Evolutionary conservation across 2,113 vertebrate genomes (phyloP), one percentile per base, ranked within the genome.

Genomic region (Periophthalmodon schlosseri): DNA sequence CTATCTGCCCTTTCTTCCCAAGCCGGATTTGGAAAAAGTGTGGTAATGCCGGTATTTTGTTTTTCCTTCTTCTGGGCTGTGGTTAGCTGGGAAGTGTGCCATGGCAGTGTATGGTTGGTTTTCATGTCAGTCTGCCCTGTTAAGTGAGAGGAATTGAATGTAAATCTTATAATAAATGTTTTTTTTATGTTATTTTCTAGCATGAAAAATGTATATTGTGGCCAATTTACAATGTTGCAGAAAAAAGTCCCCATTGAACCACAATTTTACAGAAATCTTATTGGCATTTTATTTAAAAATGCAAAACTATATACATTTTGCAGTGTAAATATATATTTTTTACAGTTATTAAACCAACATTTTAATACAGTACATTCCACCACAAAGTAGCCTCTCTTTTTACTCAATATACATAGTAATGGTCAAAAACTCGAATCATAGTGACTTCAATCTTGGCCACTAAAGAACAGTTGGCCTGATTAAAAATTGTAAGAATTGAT

Each of bases 1-100:
- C 61, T 72, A 33, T 63, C 52, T 68, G 69, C 63, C 63, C 60
- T 69, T 56, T 74, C 73, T 71, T 74, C 68, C 20, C 23, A 50
- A 69, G 61, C 72, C 57, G 34, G 67, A 80, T 87, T 80, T 88
- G 89, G 86, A 91, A 92, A 68, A 90, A 86, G 69, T 72, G 74
- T 74, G 56, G 86, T 88, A 87, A 91, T 86, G 83, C 83, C 82
- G 73, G 65, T 79, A 67, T 81, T 84, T 84, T 72, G 77, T 85
- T 91, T 65, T 87, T 87, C 75, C 70, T 83, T 79, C 74, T 82
- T 81, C 84, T 79, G 76, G 77, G 75, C 60, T 87, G 81, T 81
- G 86, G 81, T 88, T 72, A 71, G 77, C 75, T 46, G 68, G 36
- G 80, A 74, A 58, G 56, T 79, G 79, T 84, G 84, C 72, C 74